phyloP scores from a whole-genome alignment of 2,797 vertebrate species.

The Pteropus rufus region DNA sequence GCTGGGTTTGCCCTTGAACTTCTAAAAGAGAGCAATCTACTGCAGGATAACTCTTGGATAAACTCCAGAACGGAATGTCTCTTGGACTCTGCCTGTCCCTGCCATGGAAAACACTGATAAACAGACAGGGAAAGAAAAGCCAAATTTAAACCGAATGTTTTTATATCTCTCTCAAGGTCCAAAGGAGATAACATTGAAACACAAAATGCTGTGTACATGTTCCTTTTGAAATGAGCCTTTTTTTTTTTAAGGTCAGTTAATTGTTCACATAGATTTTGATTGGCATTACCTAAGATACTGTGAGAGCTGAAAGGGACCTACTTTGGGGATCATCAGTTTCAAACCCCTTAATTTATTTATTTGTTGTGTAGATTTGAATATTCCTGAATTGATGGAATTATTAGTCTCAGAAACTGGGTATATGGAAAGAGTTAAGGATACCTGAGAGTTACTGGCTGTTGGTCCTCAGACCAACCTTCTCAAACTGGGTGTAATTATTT shows the following conservation, averaged over 20 bases:
- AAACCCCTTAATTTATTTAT: neutral
- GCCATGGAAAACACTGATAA: constrained; percentile 57
- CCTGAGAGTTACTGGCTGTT: neutral
- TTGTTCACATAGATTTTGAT: neutral
- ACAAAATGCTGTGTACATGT: neutral
- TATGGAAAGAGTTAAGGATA: neutral
- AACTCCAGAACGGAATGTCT: constrained; percentile 43
- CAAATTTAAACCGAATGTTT: neutral
- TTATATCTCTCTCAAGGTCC: neutral
- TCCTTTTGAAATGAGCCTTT: neutral
- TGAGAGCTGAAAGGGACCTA: neutral
- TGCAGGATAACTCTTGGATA: constrained; percentile 60
- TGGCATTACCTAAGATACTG: neutral
- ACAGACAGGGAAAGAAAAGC: neutral
- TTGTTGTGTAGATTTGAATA: neutral
- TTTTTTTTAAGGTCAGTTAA: neutral
- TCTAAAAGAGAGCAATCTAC: constrained; percentile 55
- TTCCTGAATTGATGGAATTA: neutral
- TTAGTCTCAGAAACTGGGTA: neutral
- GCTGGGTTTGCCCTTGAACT: constrained; percentile 72
- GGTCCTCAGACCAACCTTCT: neutral
- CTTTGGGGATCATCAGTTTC: neutral
- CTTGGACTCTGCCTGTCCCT: constrained; percentile 37
- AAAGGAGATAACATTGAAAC: neutral
- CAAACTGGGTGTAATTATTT: neutral